Evolutionary conservation across 2,888 invertebrate species (phyloP), one percentile per base, ranked within the genome.

Genomic region (Calliphora vomitoria): DNA sequence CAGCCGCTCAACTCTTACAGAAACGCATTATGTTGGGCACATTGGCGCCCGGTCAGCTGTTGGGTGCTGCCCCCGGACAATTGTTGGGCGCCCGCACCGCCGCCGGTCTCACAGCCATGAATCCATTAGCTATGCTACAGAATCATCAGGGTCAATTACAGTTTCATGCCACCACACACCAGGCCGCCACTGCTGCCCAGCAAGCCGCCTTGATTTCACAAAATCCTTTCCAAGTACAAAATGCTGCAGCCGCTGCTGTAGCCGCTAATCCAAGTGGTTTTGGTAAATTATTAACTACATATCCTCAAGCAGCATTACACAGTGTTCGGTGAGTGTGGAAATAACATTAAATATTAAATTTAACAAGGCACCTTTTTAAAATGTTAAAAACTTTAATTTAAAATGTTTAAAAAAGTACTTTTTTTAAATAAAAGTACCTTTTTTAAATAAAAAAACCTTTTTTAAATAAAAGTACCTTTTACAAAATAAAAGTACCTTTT

Each of bases 1-100:
- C 96, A 6, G 95, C 96, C 82, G 95, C 96, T n/a, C 94, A 96
- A 89, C 93, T 96, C 25, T 93, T 96, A 78, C 96, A 96, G 85
- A 96, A 96, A 91, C 94, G 96, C 88, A 95, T 96, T 89, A 96
- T 96, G 92, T 93, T 96, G 89, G 96, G 97, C 91, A 95, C 97
- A 10, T 93, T 97, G 71, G 80, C 85, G 15, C 85, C 85, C 3
- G 93, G 93, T 41, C 91, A 93, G 8, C 97, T 97, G 90, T 95
- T 95, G 94, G 95, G 94, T 91, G 93, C 97, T 94, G 95, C 95
- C 1, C 95, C 95, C 8, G 92, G 92, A 0, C 93, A 93, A 74
- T 90, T 95, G 60, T 94, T 95, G 47, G 94, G 94, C 6, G 92
- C 93, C 25, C 93, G 93, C 6, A 91, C 90, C 10, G 90, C 94